Evolutionary conservation across 2,888 invertebrate genomes (phyloP).

Genomic region (Callimorpha dominula): DNA sequence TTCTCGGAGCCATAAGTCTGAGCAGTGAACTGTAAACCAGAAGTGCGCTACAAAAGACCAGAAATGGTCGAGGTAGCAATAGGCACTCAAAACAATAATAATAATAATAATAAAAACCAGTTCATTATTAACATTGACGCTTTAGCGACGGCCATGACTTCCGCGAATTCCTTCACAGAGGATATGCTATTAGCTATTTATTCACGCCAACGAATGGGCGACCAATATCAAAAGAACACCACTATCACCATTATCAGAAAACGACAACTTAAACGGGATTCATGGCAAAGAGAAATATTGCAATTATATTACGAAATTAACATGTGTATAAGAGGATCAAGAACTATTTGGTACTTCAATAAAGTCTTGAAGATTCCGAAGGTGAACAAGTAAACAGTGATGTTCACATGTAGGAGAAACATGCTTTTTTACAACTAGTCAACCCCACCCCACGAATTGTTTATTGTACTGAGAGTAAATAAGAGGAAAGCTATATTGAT

Average conservation of each 20-base stretch:
- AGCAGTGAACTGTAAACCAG: too few species aligned
- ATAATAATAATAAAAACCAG: too few species aligned
- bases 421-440: not conserved
- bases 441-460: not conserved
- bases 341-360: not conserved
- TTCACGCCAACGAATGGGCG: not conserved
- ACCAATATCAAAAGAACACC: not conserved
- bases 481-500: not conserved
- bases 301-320: not conserved
- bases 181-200: not conserved
- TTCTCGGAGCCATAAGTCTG: too few species aligned
- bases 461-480: not conserved
- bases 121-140: not conserved
- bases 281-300: not conserved
- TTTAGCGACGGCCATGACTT: not conserved
- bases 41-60: too few species aligned
- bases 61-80: too few species aligned
- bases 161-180: not conserved
- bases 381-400: not conserved
- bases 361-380: not conserved
- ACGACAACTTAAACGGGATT: not conserved
- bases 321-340: not conserved
- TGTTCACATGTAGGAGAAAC: not conserved
- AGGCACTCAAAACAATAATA: too few species aligned
- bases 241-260: not conserved